A percentile compares a stretch with the other conserved stretches of the same genome.
Evolutionary conservation across 2,113 vertebrate genomes (phyloP).

Genomic region (Nannobrachium achirus): DNA sequence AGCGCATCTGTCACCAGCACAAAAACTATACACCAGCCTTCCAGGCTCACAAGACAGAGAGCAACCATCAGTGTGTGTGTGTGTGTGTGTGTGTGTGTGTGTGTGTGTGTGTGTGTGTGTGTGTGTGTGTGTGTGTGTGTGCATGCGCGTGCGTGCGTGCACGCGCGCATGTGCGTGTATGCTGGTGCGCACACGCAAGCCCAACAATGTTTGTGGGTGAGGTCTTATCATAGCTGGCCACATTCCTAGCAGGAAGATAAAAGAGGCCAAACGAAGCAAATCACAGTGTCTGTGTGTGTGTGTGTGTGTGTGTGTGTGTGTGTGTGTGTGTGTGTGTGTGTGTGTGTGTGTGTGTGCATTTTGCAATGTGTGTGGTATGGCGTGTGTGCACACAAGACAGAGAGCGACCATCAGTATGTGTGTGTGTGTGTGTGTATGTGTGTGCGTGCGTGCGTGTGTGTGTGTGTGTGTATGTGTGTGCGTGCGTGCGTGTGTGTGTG

Average conservation of each 20-base stretch:
- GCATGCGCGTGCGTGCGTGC: conserved; percentile 1
- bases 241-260: conserved; percentile 76
- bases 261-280: conserved; percentile 73
- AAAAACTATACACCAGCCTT: conserved; percentile 57
- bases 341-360: not conserved
- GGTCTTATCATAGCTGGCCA: conserved; percentile 74
- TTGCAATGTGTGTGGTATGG: too few relatives aligned
- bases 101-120: conserved; percentile 9
- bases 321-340: not conserved
- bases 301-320: conserved; percentile 17
- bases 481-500: not conserved
- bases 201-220: conserved; percentile 32
- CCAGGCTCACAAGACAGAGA: conserved; percentile 43
- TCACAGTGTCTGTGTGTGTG: conserved; percentile 43
- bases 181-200: conserved; percentile 7
- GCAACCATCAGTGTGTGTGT: conserved; percentile 36
- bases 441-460: conserved; percentile 8
- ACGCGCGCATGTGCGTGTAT: not conserved
- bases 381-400: conserved; percentile 32
- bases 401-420: conserved; percentile 41
- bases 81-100: conserved; percentile 11
- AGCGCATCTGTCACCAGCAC: conserved; percentile 58
- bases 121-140: conserved; percentile 6
- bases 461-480: conserved; percentile 2
- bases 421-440: conserved; percentile 10